Base-by-base conservation (phyloP, 2,888 invertebrate species). In the Xestia xanthographa region DNA sequence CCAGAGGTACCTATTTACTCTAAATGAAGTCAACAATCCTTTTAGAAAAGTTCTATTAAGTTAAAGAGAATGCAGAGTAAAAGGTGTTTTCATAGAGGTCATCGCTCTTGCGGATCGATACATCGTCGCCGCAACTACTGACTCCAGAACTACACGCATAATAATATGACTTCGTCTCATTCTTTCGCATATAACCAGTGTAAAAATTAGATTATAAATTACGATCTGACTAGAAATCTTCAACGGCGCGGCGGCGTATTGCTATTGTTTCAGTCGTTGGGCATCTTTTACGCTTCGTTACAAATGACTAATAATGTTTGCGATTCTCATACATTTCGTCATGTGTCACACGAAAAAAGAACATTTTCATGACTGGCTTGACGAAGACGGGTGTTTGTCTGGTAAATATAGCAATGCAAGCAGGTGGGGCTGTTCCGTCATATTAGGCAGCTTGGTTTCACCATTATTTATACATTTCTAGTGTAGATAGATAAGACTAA, bases 101-200 rank as follows among this genome's bases (percentile, higher is more conserved):
- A 86, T 87, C 86, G 91, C 85, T 85, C 88, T 83, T 84, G 75
- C 81, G 83, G 86, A 91, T 92, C 91, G 84, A 91, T 91, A 91
- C 75, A 79, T 80, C 72, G 84, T 79, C 80, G 84, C 80, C 86
- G 86, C 88, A 80, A 82, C 80, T 77, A 81, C 82, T 79, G 77
- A 73, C 80, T 86, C 69, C 85, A 84, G 75, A 81, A 77, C 73
- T 72, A 74, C 79, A 85, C 82, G 78, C 82, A 73, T 82, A 79
- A 73, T 82, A 79, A 68, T 76, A 80, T 82, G 66, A 76, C 73
- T 86, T 75, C 84, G 87, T 90, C 87, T 88, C 87, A 79, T 87
- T 90, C 88, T 72, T 58, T 84, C 82, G 70, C 76, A 75, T 70
- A 63, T 77, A 71, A 41, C 76, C 70, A 70, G 62, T 77, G 71